These are phyloP conservation scores for Notolepis coatsorum DNA, from an alignment of 2,797 vertebrate species.

Conservation along the genomic window DNA sequence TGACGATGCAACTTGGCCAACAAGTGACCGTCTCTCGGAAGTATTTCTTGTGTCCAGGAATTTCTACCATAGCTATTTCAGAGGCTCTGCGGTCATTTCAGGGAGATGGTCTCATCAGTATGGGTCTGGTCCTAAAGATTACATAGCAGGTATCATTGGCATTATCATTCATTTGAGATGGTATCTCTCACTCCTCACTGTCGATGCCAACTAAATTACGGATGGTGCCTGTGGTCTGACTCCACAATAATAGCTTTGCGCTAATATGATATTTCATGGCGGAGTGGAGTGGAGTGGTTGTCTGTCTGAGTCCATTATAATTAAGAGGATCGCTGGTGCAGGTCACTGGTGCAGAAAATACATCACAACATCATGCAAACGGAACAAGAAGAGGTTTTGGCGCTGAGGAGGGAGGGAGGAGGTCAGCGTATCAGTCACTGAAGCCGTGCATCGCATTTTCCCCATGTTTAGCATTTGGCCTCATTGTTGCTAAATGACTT, in stretches of 20 bases:
- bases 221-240: slow-evolving; percentile 46
- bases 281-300: slow-evolving; percentile 25
- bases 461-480: slow-evolving; percentile 65
- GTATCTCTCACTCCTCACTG: slow-evolving; percentile 40
- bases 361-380: slow-evolving; percentile 23
- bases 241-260: slow-evolving; percentile 33
- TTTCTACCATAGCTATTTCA: slow-evolving; percentile 29
- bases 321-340: slow-evolving; percentile 43
- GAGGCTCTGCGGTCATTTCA: slow-evolving; percentile 47
- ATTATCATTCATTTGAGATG: slow-evolving; percentile 57
- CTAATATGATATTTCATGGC: slow-evolving; percentile 50
- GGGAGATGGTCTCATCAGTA: slow-evolving; percentile 59
- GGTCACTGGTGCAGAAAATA: slow-evolving; percentile 36
- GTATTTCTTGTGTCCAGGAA: slow-evolving; percentile 50
- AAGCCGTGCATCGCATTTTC: slow-evolving; percentile 32
- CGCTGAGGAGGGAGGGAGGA: background rate
- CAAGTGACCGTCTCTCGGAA: slow-evolving; percentile 55
- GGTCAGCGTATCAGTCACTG: slow-evolving; percentile 7
- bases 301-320: slow-evolving; percentile 42
- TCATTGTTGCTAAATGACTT: slow-evolving; percentile 72
- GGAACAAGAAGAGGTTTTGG: slow-evolving; percentile 2
- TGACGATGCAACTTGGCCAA: slow-evolving; percentile 42
- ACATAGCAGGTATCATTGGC: slow-evolving; percentile 51
- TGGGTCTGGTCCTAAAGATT: slow-evolving; percentile 50
- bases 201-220: slow-evolving; percentile 49